These are phyloP conservation scores for Pachypeltis micranthus DNA, from an alignment of 1,140 invertebrate species.

Conservation along the genomic window DNA sequence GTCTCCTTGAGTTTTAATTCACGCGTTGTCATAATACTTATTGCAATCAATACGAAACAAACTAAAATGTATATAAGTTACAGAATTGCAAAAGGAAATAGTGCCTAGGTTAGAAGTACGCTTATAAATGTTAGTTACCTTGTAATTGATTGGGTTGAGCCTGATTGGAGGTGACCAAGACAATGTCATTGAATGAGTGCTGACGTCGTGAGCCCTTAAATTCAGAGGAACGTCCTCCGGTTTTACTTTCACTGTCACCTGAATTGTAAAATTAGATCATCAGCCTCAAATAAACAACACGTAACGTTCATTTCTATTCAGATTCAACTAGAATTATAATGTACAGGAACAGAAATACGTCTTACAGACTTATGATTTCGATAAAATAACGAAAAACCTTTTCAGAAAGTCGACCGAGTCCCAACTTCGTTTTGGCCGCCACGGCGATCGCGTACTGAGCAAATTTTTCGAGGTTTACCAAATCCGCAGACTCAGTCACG, in stretches of 20 bases:
- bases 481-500: constrained; percentile 76
- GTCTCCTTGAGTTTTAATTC: no score
- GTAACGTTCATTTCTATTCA: no score
- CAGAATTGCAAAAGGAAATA: not conserved
- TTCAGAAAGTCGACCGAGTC: constrained; percentile 41
- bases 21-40: no score
- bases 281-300: no score
- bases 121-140: constrained; percentile 35
- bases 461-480: constrained; percentile 80
- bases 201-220: constrained; percentile 72
- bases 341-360: no score
- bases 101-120: not conserved
- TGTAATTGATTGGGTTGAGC: constrained; percentile 78
- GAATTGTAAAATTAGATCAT: no score
- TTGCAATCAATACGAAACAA: no score
- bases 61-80: not conserved
- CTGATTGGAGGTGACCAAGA: constrained; percentile 87
- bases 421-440: constrained; percentile 55
- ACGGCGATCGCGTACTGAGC: constrained; percentile 88
- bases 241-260: constrained; percentile 71
- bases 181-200: constrained; percentile 78
- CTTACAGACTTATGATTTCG: no score
- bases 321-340: no score
- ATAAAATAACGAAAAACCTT: no score
- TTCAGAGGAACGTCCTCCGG: constrained; percentile 83